Percentiles rank a stretch among this genome's conserved stretches.
Evolutionary conservation across 2,113 vertebrate species (phyloP).

Genomic region (Monarcha castaneiventris): DNA sequence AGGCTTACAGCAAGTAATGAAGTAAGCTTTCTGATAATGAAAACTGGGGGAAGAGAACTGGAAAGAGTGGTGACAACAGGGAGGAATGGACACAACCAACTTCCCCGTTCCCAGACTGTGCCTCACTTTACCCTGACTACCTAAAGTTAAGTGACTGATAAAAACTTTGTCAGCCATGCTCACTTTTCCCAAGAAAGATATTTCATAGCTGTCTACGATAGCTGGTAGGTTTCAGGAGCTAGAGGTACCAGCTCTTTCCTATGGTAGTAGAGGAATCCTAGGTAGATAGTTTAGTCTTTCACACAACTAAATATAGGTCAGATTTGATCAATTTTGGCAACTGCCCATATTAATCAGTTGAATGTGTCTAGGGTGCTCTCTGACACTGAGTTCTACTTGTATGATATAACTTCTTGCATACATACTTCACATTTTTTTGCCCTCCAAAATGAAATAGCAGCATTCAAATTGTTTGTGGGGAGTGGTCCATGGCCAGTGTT

Average conservation of each 20-base stretch:
- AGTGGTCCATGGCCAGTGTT: not conserved
- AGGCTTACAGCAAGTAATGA: not conserved
- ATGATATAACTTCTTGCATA: not conserved
- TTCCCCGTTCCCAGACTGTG: not conserved
- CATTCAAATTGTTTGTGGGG: not conserved
- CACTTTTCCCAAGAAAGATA: not conserved
- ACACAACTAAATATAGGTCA: not conserved
- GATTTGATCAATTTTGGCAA: not conserved
- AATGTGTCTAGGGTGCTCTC: not conserved
- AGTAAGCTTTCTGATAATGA: not conserved
- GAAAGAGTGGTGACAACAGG: not conserved
- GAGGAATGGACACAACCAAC: not conserved
- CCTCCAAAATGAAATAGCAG: not conserved
- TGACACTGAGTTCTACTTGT: not conserved
- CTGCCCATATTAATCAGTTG: not conserved
- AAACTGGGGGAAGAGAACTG: not conserved
- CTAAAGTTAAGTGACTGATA: not conserved
- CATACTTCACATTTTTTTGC: fast-evolving
- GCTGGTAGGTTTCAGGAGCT: not conserved
- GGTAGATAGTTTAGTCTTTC: not conserved
- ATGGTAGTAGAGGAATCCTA: not conserved
- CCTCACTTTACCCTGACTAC: not conserved
- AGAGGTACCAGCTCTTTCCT: not conserved
- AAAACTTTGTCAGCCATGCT: not conserved
- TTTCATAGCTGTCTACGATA: not conserved